Conservation (phyloP, 2,888 invertebrate genomes). For the Meta bourneti region DNA sequence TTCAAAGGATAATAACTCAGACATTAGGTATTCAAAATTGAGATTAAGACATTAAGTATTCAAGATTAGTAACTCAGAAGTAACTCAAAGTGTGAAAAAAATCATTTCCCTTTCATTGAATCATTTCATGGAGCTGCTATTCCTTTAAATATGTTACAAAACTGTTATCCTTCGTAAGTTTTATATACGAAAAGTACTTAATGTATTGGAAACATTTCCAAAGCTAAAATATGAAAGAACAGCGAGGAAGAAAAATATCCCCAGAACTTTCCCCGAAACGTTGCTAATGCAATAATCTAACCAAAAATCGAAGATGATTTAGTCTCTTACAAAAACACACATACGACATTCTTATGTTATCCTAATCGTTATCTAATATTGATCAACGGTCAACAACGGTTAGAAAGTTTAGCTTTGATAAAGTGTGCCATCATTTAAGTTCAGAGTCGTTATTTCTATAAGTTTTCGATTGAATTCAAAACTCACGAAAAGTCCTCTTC, state of each 20-base stretch:
- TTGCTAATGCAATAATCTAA: neutral
- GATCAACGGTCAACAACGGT: neutral
- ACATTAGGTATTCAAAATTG: too few relatives aligned
- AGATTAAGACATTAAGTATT: too few relatives aligned
- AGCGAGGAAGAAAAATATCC: neutral
- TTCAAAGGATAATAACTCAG: too few relatives aligned
- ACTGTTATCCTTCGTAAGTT: neutral
- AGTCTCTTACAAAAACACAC: neutral
- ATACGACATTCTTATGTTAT: neutral
- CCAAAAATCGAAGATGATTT: conserved; percentile 1
- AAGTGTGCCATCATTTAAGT: neutral
- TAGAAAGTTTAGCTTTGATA: neutral
- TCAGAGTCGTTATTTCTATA: too few relatives aligned
- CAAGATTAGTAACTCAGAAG: too few relatives aligned
- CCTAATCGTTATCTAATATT: neutral
- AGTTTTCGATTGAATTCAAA: too few relatives aligned
- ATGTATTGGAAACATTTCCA: neutral
- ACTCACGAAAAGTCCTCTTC: too few relatives aligned
- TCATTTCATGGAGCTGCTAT: neutral
- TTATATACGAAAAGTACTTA: neutral
- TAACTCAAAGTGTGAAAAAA: too few relatives aligned
- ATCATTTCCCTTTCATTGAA: too few relatives aligned
- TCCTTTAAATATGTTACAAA: neutral
- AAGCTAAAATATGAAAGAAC: neutral
- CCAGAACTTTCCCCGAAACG: neutral